Evolutionary conservation across 2,113 vertebrate genomes (phyloP).

Genomic region (Puma concolor): DNA sequence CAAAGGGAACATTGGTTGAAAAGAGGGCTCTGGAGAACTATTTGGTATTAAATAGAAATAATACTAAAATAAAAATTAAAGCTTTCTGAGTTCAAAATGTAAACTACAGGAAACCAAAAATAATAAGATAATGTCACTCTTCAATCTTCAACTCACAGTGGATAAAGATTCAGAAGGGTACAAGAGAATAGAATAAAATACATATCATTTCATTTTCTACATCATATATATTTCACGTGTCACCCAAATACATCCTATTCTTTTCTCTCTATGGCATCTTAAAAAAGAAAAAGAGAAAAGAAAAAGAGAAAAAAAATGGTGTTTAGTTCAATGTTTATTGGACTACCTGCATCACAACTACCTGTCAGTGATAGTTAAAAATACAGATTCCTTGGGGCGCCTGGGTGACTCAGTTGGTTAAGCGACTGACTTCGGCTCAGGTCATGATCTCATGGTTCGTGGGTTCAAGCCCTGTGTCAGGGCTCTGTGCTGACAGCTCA

Average conservation of each 20-base stretch:
- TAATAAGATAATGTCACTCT: neutral
- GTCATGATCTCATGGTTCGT: too few relatives aligned
- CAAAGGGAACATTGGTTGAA: constrained; percentile 87
- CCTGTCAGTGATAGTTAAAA: neutral
- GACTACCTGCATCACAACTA: neutral
- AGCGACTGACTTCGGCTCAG: too few relatives aligned
- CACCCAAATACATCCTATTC: neutral
- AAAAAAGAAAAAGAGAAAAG: neutral
- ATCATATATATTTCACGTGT: neutral
- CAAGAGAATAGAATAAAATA: neutral
- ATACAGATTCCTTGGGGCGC: neutral
- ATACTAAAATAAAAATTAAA: constrained; percentile 79
- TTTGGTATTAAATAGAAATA: constrained; percentile 77
- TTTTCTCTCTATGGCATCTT: neutral
- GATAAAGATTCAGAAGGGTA: neutral
- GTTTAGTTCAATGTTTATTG: neutral
- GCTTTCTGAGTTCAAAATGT: constrained; percentile 60
- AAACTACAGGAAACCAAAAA: constrained; percentile 69
- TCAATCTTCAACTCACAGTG: neutral
- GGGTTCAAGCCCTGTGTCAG: too few relatives aligned
- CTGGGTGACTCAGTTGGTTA: too few relatives aligned
- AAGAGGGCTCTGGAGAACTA: constrained; percentile 78
- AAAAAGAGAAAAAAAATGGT: neutral
- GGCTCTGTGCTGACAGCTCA: too few relatives aligned
- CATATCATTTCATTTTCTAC: neutral